Base-by-base conservation (phyloP, 1,140 invertebrate genomes). In the Drosophila elegans region DNA sequence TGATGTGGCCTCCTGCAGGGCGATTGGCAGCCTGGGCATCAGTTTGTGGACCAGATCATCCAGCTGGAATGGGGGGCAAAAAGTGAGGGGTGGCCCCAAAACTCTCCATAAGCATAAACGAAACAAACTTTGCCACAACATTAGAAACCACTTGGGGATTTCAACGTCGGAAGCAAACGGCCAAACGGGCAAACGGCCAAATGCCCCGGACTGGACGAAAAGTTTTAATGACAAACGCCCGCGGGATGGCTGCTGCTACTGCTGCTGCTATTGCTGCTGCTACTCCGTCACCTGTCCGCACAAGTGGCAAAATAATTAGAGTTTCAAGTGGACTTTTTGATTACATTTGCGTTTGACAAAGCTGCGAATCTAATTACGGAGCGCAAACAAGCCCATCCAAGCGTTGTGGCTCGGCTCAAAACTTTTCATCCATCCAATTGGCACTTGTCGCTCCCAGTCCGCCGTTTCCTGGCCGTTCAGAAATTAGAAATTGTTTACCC, bases 1-100 rank as follows among this genome's bases (percentile, higher is more conserved):
- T 34, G 96, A 95, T 1, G 97, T 95, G 0, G 97, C 97, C 93
- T 99, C 98, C 89, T 97, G 97, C 16, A 99, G 94, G 3, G 96
- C 95, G 13, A 96, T 93, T 4, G 98, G 97, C 57, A 99, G 95
- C 72, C 95, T 94, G 7, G 95, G 95, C 71, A 98, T 93, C 60
- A 98, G 94, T 75, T 95, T 95, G 71, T 95, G 94, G 48, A 98
- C 95, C 92, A 96, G 95, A 66, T 97, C 95, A 61, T 97, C 95
- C 78, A 98, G 92, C 97, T 97, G 92, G 4, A 88, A n/a, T 49
- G 59, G 21, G 13, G 4, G 46, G 51, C 12, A 55, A 16, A 29
- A 11, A 55, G 2, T 45, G 52, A 27, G 3, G 16, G 29, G 54
- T 16, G 25, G 11, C n/a, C n/a, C n/a, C n/a, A n/a, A 54, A 25